Conservation (phyloP, 1,140 invertebrate species). For the Sarcophaga bullata region DNA sequence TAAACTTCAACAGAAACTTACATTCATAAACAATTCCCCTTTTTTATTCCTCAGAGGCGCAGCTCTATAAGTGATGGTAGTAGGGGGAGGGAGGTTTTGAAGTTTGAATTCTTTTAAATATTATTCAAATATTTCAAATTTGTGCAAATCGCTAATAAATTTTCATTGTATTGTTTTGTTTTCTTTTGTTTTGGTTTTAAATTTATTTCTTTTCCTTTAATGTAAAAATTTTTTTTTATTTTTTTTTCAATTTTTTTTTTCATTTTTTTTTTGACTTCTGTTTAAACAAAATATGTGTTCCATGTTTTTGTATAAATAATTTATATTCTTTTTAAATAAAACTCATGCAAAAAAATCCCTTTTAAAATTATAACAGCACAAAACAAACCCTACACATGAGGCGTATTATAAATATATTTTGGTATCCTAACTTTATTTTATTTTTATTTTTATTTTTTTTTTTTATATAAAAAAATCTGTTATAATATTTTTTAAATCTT, state of each 20-base stretch:
- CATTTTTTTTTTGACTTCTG: no score
- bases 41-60: constrained; percentile 26
- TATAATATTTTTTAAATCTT: not conserved
- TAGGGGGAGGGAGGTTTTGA: not conserved
- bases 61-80: constrained; percentile 22
- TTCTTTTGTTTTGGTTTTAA: not conserved
- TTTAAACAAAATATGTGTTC: no score
- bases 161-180: not conserved
- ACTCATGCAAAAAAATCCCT: not conserved
- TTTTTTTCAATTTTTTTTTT: no score
- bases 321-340: not conserved
- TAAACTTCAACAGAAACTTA: constrained; percentile 25
- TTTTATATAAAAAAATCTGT: not conserved
- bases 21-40: constrained; percentile 28
- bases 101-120: constrained; percentile 22
- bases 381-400: not conserved
- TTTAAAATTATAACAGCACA: not conserved
- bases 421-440: not conserved
- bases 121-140: not conserved
- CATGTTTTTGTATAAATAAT: not conserved
- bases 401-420: not conserved
- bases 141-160: constrained; percentile 17
- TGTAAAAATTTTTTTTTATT: not conserved
- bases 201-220: not conserved
- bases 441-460: not conserved